Evolutionary conservation across 2,113 vertebrate species (phyloP).

Genomic region (Otis tarda): DNA sequence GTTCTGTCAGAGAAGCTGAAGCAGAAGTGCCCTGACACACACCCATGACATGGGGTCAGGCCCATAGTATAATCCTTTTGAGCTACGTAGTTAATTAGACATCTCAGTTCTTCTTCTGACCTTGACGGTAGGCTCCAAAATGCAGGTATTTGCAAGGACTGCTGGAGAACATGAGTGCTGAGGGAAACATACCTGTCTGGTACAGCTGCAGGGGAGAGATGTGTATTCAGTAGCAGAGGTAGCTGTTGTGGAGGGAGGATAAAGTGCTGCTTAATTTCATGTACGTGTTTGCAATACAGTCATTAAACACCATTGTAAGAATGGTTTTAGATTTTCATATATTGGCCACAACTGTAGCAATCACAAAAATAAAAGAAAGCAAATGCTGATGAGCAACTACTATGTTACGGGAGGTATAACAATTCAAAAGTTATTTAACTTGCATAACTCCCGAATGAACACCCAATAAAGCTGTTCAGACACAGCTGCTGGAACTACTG

Average conservation of each 20-base stretch:
- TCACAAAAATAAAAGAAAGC: not conserved
- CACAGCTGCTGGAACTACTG: not conserved
- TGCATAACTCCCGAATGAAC: not conserved
- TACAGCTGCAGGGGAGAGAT: rapidly evolving
- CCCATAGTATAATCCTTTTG: not conserved
- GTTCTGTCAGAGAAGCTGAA: not conserved
- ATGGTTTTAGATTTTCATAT: not conserved
- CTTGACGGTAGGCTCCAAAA: not conserved
- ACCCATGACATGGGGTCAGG: not conserved
- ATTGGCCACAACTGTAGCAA: not conserved
- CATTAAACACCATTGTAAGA: not conserved
- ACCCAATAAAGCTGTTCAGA: not conserved
- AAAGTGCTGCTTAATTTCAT: not conserved
- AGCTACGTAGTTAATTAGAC: not conserved
- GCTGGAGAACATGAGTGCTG: not conserved
- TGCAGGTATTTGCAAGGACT: not conserved
- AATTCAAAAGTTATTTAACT: not conserved
- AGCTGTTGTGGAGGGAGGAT: not conserved
- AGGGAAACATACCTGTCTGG: not conserved
- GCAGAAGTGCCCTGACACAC: not conserved
- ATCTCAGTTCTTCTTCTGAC: not conserved
- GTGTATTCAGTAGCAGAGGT: not conserved
- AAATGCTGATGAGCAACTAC: not conserved
- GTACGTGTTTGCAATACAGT: not conserved
- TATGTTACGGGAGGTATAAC: not conserved